Evolutionary conservation across 2,888 invertebrate species (phyloP).

Genomic region (Gastrophysa polygoni): DNA sequence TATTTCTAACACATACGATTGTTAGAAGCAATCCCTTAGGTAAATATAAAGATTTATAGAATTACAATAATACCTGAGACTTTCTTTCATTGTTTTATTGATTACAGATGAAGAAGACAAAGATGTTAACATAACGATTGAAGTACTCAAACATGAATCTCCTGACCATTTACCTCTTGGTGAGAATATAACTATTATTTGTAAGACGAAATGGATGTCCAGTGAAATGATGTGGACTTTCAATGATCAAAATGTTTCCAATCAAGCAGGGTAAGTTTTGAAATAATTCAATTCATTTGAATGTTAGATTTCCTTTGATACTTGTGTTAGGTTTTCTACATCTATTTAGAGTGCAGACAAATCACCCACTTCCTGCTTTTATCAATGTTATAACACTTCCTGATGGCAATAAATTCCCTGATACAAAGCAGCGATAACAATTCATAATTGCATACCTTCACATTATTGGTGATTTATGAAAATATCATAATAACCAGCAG

Average conservation of each 20-base stretch:
- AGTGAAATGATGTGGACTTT: constrained; percentile 66
- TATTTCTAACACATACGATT: constrained; percentile 43
- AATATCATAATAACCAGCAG: no score
- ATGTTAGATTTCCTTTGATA: no score
- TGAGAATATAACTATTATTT: constrained; percentile 62
- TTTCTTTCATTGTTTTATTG: background rate
- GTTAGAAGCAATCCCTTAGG: constrained; percentile 51
- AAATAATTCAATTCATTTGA: background rate
- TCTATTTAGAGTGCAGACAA: background rate
- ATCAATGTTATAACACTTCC: no score
- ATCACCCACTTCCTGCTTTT: no score
- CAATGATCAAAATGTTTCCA: constrained; percentile 63
- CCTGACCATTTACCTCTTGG: constrained; percentile 56
- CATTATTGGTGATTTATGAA: no score
- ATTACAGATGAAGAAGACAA: constrained; percentile 48
- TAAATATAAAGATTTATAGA: constrained; percentile 39
- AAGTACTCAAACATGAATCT: constrained; percentile 51
- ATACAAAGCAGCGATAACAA: no score
- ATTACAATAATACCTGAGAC: background rate
- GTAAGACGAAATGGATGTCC: constrained; percentile 60
- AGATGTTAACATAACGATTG: constrained; percentile 52
- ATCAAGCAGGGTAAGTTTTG: constrained; percentile 58
- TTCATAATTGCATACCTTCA: no score
- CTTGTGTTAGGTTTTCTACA: constrained; percentile 5
- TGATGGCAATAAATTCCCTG: no score